Evolutionary conservation across 2,888 invertebrate genomes (phyloP).

Genomic region (Hofmannophila pseudospretella): DNA sequence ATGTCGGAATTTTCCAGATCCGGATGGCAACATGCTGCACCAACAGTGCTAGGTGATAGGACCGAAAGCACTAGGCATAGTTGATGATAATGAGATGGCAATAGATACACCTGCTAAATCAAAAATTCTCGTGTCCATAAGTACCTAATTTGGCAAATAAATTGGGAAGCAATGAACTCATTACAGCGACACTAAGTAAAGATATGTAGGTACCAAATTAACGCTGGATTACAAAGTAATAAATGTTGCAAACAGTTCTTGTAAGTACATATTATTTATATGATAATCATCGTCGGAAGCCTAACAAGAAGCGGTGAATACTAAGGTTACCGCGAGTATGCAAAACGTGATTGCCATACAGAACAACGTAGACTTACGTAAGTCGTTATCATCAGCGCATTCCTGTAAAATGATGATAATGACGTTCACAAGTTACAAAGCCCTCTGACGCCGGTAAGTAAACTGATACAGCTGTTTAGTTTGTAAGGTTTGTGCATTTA

Average conservation of each 20-base stretch:
- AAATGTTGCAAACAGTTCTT: no score
- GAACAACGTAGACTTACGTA: constrained; percentile 49
- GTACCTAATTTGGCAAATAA: no score
- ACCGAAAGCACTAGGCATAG: no score
- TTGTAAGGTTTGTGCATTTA: background rate
- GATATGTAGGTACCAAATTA: no score
- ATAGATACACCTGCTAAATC: no score
- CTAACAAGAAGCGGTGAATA: constrained; percentile 38
- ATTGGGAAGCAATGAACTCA: no score
- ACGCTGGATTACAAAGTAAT: constrained; percentile 2
- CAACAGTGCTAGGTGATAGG: no score
- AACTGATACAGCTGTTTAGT: background rate
- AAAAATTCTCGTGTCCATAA: no score
- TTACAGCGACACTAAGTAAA: no score
- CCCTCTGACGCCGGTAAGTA: background rate
- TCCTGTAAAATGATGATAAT: constrained; percentile 42
- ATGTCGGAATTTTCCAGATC: constrained; percentile 49
- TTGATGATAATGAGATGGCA: no score
- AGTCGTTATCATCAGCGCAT: constrained; percentile 45
- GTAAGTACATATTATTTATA: no score
- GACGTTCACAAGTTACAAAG: constrained; percentile 7
- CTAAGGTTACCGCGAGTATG: constrained; percentile 33
- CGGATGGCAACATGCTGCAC: constrained; percentile 34
- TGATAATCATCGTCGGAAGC: constrained; percentile 34
- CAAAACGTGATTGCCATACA: constrained; percentile 49